Base-by-base conservation (phyloP, 1,140 invertebrate genomes). In the Varroa destructor region DNA sequence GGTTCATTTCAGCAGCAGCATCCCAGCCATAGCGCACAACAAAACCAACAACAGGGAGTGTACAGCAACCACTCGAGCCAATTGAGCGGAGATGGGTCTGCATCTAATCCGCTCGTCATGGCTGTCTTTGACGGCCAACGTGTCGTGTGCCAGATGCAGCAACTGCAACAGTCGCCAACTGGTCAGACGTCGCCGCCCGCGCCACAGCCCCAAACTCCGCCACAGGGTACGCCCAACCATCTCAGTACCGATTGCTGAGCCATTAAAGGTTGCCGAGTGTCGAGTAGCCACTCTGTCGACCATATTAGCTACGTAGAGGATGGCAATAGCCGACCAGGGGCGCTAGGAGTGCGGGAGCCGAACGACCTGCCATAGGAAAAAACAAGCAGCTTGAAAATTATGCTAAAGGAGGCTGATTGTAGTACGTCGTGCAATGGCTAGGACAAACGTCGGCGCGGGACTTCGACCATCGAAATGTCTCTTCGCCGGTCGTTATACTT, bases 161-260 rank as follows among this genome's bases (percentile, higher is more conserved):
- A 58, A 70, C 71, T 74, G 10, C 73, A 74, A n/a, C 72, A 58
- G 57, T 73, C 73, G 54, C 72, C 73, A 43, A 70, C 71, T 10
- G 5, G 71, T 6, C 61, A 67, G 61, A 40, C 40, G 36, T 25
- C 40, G 14, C 37, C 61, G 8, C 40, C 40, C 40, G 40, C 25
- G 3, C 57, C 25, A 58, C 57, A 67, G 61, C 61, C 40, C 12
- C 61, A 67, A 37, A 43, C 61, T 1, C 46, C 61, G 46, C 61
- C 40, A 40, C 61, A 67, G 37, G 40, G 40, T 12, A 71, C 73
- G 43, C 71, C 71, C 25, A 72, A 74, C 46, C 73, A 74, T 51
- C 71, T 74, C 8, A 74, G 73, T 56, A 74, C 74, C 43, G 73
- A 74, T 43, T 75, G 73, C 43, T 76, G 72, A 82, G 81, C 75